Evolutionary conservation across 1,140 invertebrate genomes (phyloP), one percentile per base, ranked within the genome.

Genomic region (Bombyx mandarina): DNA sequence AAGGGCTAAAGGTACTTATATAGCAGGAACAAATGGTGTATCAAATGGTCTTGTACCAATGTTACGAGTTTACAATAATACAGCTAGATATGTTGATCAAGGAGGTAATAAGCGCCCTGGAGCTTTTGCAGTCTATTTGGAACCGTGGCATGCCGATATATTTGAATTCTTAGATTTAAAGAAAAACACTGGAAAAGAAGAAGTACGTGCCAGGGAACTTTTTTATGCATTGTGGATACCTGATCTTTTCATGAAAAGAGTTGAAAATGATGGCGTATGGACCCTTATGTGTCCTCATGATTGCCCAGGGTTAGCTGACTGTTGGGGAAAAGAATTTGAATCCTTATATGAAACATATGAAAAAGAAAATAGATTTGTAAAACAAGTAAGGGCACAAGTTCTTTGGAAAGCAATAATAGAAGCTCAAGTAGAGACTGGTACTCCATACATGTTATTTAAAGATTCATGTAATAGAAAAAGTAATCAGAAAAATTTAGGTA

Each of bases 211-310:
- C 0, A 90, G 98, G 61, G 98, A 99, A 86, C 87, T 99, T n/a
- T 99, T 99, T 81, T 99, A 98, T 82, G 99, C 94, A 10, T 77
- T 99, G 8, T 99, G 99, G 99, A 97, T 99, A 67, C 97, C 98
- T 6, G 98, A 99, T 91, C 89, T 99, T 43, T 99, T 99, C 79
- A 99, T 99, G 99, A 91, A 95, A 81, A 90, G 99, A 52, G 98
- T 99, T 0, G 93, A 98, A 79, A 89, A 90, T 0, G 93, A 99
- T 88, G 92, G 88, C 56, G 89, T 92, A 52, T 99, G 99, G 98
- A 95, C 94, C 50, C 86, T 99, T 10, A 99, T 99, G 98, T 99
- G 98, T 82, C 98, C 98, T 1, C 91, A 96, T 78, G 93, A 98
- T 76, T 95, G 93, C 79, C 97, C 97, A 1, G 97, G 97, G 0